Base-by-base conservation (phyloP, 2,113 vertebrate genomes). In the Macroglossus sobrinus region DNA sequence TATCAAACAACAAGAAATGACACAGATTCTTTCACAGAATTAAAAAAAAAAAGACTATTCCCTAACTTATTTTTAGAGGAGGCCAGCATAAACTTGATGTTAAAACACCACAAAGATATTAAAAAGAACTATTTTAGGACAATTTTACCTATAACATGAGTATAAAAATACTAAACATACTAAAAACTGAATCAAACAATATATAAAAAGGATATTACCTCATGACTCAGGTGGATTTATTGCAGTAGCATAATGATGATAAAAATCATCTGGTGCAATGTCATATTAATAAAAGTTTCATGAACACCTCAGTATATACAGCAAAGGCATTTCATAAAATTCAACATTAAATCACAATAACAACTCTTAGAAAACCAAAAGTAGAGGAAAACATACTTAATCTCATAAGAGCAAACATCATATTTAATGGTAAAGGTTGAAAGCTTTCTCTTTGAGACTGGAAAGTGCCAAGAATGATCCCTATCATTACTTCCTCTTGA, bases 1-100 rank as follows among this genome's bases (percentile, higher is more conserved):
- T 61, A 53, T 75, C 15, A 79, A 87, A 91, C 21, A 74, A 90
- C 43, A 95, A 82, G 63, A 96, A 82, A 84, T 55, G 80, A 84
- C 26, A 84, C 19, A 69, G 61, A 86, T 89, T 94, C 45, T 91
- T 78, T 14, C 33, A 78, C 11, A 95, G 28, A 84, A 74, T 84
- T 91, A 30, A 50, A 87, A 72, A 91, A 69, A 59, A 50, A 47
- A 89, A 53, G 22, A 57, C 5, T 50, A 78, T 63, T 66, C 1
- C 38, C 15, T 59, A 88, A 71, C 19, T 63, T 59, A 55, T 79
- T 92, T 59, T 64, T 45, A 92, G 45, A 86, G 72, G 45, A 86
- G 74, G 57, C 9, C 40, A 68, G 47, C 38, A 50, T 68, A 85
- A 68, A 21, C 38, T 59, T 40, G 24, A 84, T 38, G 84, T 33